Evolutionary conservation across 2,113 vertebrate species (phyloP).

Genomic region (Saguinus midas): DNA sequence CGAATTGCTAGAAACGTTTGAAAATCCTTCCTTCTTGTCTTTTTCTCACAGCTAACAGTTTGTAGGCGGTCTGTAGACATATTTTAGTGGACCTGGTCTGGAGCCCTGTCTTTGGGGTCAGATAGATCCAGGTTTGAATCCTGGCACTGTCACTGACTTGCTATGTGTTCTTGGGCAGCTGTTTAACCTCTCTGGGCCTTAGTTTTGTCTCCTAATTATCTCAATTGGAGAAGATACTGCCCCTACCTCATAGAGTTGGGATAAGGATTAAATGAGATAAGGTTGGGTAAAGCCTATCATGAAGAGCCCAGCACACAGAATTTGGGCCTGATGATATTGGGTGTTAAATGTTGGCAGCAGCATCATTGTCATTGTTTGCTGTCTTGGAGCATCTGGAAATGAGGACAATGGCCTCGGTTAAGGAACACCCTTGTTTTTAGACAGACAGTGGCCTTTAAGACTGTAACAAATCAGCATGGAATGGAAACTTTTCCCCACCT

Average conservation of each 20-base stretch:
- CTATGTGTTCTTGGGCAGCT: not conserved
- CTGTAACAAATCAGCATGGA: not conserved
- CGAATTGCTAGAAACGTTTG: not conserved
- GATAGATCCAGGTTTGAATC: not conserved
- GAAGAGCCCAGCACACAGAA: not conserved
- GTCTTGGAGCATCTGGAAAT: constrained; percentile 5
- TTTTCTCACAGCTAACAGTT: not conserved
- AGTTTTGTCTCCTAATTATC: not conserved
- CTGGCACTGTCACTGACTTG: not conserved
- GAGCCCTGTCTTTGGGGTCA: not conserved
- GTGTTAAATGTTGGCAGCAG: not conserved
- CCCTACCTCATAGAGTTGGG: not conserved
- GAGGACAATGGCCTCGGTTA: not conserved
- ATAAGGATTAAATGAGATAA: not conserved
- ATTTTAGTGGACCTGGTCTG: not conserved
- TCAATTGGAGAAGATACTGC: not conserved
- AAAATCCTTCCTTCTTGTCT: not conserved
- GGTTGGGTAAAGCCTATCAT: not conserved
- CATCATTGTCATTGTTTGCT: not conserved
- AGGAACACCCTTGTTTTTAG: not conserved
- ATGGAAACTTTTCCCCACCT: not conserved
- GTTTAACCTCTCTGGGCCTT: not conserved
- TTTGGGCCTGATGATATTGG: not conserved
- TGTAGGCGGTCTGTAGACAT: not conserved
- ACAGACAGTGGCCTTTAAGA: not conserved